phyloP scores from a whole-genome alignment of 2,888 invertebrate genomes.

The Cheilosia scutellata region DNA sequence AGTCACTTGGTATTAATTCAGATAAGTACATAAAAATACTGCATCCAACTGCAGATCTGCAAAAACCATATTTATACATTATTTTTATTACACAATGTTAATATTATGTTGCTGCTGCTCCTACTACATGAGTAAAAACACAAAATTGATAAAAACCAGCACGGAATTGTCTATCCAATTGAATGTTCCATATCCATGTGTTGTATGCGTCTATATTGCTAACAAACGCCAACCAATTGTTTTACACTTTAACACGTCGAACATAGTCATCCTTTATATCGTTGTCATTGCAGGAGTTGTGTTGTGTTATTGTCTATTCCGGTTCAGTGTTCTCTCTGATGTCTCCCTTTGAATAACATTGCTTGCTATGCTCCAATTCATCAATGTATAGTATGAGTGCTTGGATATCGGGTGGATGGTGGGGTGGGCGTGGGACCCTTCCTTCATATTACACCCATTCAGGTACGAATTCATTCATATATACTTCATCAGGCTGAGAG shows the following conservation, averaged over 20 bases:
- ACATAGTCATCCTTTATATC: slow-evolving; percentile 19
- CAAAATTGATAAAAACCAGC: slow-evolving; percentile 32
- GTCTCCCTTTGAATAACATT: slow-evolving; percentile 27
- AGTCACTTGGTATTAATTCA: no score
- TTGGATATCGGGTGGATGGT: not conserved
- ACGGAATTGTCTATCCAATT: slow-evolving; percentile 27
- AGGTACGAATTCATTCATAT: not conserved
- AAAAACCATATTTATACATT: no score
- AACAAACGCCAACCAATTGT: slow-evolving; percentile 33
- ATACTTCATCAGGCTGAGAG: not conserved
- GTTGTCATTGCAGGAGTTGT: not conserved
- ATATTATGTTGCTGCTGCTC: not conserved
- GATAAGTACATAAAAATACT: no score
- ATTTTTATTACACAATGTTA: no score
- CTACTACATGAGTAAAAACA: not conserved
- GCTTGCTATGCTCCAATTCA: slow-evolving; percentile 38
- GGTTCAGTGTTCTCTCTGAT: not conserved
- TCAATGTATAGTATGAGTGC: not conserved
- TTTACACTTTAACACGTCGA: slow-evolving; percentile 49
- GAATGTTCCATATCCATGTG: slow-evolving; percentile 12
- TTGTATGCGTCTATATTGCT: slow-evolving; percentile 15
- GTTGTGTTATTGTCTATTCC: not conserved
- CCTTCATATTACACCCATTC: not conserved
- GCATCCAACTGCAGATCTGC: no score
- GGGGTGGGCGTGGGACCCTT: no score